phyloP scores from a whole-genome alignment of 2,888 invertebrate genomes.

The Auanema sp. region DNA sequence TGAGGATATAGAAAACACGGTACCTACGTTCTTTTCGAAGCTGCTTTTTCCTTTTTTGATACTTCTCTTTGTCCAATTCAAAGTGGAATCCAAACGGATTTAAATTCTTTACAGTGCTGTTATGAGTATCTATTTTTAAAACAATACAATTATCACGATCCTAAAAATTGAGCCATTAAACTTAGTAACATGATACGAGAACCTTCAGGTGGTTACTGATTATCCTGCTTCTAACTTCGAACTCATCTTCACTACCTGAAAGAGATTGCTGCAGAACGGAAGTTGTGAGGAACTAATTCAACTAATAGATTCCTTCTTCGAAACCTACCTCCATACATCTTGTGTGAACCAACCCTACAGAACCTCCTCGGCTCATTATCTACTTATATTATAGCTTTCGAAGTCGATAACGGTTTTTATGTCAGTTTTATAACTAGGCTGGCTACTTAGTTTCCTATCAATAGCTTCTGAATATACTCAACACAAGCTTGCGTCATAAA shows the following conservation, averaged over 20 bases:
- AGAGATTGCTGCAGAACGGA: background rate
- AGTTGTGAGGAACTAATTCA: too few relatives aligned
- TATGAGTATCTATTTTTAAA: constrained; percentile 41
- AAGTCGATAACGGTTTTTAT: too few relatives aligned
- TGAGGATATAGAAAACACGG: background rate
- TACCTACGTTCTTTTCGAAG: constrained; percentile 32
- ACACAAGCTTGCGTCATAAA: too few relatives aligned
- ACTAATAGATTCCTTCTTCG: too few relatives aligned
- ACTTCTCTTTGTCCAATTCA: constrained; percentile 44
- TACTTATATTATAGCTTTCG: too few relatives aligned
- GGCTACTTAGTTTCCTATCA: too few relatives aligned
- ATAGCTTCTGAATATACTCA: too few relatives aligned
- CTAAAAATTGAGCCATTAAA: constrained; percentile 13
- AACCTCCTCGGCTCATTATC: too few relatives aligned
- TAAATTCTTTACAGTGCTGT: constrained; percentile 34
- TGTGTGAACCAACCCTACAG: too few relatives aligned
- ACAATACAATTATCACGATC: constrained; percentile 45
- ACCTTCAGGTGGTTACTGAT: constrained; percentile 42
- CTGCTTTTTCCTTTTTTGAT: constrained; percentile 29
- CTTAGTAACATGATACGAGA: background rate
- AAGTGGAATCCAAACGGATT: constrained; percentile 49
- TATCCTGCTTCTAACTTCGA: constrained; percentile 41
- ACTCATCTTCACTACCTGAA: constrained; percentile 30
- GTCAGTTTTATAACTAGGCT: too few relatives aligned
- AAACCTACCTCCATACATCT: too few relatives aligned